These are phyloP conservation scores for Siniperca chuatsi DNA, from an alignment of 2,113 vertebrate genomes.

Conservation along the genomic window DNA sequence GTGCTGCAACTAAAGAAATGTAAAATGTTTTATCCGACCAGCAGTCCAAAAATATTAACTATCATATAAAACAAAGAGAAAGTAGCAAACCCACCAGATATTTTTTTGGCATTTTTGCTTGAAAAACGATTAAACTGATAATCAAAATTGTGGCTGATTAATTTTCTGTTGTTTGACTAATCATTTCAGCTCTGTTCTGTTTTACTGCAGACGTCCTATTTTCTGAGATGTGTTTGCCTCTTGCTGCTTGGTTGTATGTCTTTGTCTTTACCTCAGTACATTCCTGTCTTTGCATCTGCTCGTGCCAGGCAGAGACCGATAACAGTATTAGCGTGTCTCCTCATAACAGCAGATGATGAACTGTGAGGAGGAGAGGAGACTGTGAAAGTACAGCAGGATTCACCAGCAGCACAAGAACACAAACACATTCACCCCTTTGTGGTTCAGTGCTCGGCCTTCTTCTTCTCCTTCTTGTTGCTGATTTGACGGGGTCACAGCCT, in stretches of 20 bases:
- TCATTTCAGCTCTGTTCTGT: not conserved
- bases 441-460: not conserved
- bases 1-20: not conserved
- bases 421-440: not conserved
- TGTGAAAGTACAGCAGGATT: not conserved
- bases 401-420: conserved; percentile 7
- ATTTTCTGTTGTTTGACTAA: not conserved
- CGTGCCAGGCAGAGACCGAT: not conserved
- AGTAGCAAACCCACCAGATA: not conserved
- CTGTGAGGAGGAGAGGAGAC: not conserved
- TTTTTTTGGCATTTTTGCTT: not conserved
- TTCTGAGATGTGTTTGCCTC: not conserved
- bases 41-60: not conserved
- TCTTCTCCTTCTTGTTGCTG: not conserved
- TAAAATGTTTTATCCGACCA: not conserved
- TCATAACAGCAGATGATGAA: conserved; percentile 20
- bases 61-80: not conserved
- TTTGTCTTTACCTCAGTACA: conserved; percentile 1
- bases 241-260: not conserved
- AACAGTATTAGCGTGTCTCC: not conserved
- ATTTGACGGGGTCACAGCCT: conserved; percentile 32
- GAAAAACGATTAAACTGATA: not conserved
- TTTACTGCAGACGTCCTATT: not conserved
- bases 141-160: not conserved
- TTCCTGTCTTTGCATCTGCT: conserved; percentile 5